Evolutionary conservation across 1,140 invertebrate genomes (phyloP), one percentile per base, ranked within the genome.

Genomic region (Telenomus remus): DNA sequence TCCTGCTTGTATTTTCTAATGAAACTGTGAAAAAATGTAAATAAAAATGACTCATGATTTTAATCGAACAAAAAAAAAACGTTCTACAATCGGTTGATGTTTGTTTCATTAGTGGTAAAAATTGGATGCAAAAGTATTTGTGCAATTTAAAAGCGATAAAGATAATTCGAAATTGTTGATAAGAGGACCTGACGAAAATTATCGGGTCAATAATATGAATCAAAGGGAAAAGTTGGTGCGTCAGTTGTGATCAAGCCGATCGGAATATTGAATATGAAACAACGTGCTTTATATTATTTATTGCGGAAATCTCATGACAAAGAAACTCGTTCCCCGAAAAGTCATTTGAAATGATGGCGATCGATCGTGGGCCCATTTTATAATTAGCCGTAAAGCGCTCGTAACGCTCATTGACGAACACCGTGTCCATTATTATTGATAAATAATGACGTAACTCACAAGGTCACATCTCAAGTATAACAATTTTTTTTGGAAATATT

Each of bases 311-410:
- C 50, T 35, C 51, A 46, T 46, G 54, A 74, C 71, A 74, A 74
- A 74, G 71, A 63, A 27, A 16, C 56, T 63, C 1, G 7, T 74
- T 74, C 71, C 44, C 27, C 71, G 71, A 74, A 74, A 68, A 74
- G 57, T 63, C 13, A 57, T 74, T 74, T 56, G 13, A 33, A 61
- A 44, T n/a, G n/a, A n/a, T 14, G 44, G 8, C 56, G 37, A 57
- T 66, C 39, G 70, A 73, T 73, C 48, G 13, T 37, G 47, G 61
- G 55, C 11, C 60, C 70, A 49, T 65, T 73, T 73, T 61, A 65
- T 65, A 73, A 73, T 65, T 73, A 73, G 70, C 48, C 59, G 54
- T 69, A 75, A 75, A 64, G 51, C 59, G 57, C 59, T 64, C 57
- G 57, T 63, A 68, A 74, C 64, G 71, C 63, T 74, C 51, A 68